Evolutionary conservation across 2,113 vertebrate species (phyloP), one percentile per base, ranked within the genome.

Genomic region (Gallinago undulata): DNA sequence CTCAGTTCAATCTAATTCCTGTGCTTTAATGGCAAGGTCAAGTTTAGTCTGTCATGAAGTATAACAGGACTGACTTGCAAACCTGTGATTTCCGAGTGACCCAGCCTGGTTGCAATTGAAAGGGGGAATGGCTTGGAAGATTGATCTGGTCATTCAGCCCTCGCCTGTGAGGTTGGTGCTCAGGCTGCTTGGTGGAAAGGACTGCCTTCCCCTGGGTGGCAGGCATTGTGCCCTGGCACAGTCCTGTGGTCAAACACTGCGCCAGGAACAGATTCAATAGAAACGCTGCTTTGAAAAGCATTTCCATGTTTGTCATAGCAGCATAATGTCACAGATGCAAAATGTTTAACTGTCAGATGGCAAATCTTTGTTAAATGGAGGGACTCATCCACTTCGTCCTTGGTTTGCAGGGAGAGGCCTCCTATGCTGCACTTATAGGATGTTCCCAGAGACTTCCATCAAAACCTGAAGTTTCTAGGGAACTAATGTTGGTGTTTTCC

Each of bases 181-280:
- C 72, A 11, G 88, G 63, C 59, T 76, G 92, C 37, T 53, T 24
- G 19, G 63, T 91, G 78, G 74, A 76, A 91, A 83, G 55, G 59
- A 3, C 19, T 64, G 70, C 87, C 62, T 73, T 87, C 37, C 69
- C 79, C 84, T 53, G 70, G 74, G 74, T 91, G 91, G 91, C 91
- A 89, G 94, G 87, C 93, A 13, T 1, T 31, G 87, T 96, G 89
- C 81, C 89, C 74, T 93, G 89, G 91, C 94, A 79, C 48, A 64
- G 86, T 8, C 48, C 39, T 78, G 88, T 0, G 2, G 51, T 86
- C 76, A 89, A 6, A 84, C 1, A 0, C 56, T 35, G 76, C 2
- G 33, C 90, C 83, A 79, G 86, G 57, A 57, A 7, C 80, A 17
- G 56, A 62, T 86, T 62, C 28, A 45, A 90, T 11, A 48, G n/a